phyloP scores from a whole-genome alignment of 2,888 invertebrate genomes.

The Patella depressa region DNA sequence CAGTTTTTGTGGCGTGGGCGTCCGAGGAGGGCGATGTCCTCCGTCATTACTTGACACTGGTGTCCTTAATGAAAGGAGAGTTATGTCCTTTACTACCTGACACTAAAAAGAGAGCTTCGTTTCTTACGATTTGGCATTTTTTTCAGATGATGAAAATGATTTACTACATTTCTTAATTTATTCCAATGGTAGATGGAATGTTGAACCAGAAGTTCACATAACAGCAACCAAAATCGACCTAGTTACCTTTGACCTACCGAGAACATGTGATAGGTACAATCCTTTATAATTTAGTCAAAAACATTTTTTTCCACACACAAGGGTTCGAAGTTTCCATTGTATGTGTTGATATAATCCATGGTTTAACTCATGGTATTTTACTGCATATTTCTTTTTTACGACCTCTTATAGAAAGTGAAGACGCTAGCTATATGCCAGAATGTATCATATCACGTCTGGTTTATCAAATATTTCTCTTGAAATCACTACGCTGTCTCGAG shows the following conservation, averaged over 20 bases:
- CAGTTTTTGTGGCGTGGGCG: too few species aligned
- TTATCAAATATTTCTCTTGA: too few species aligned
- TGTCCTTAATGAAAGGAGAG: neutral
- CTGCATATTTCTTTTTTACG: too few species aligned
- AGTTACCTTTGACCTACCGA: constrained; percentile 54
- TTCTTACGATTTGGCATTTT: constrained; percentile 7
- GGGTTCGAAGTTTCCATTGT: too few species aligned
- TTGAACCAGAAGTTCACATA: constrained; percentile 47
- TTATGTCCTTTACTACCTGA: neutral
- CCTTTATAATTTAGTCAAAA: too few species aligned
- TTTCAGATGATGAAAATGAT: constrained; percentile 66
- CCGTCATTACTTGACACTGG: neutral
- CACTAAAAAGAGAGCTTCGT: constrained; percentile 8
- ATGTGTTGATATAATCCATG: too few species aligned
- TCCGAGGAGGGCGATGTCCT: neutral
- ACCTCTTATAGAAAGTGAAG: too few species aligned
- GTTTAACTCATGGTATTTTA: too few species aligned
- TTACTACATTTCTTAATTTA: constrained; percentile 50
- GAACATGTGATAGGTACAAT: constrained; percentile 54
- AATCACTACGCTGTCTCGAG: too few species aligned
- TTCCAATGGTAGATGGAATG: constrained; percentile 50
- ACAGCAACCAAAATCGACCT: constrained; percentile 60
- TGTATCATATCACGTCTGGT: too few species aligned
- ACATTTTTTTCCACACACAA: too few species aligned
- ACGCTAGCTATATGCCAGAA: too few species aligned